A percentile compares a stretch with the other conserved stretches of the same genome.
phyloP scores from a whole-genome alignment of 1,140 invertebrate species.

The Aricia agestis region DNA sequence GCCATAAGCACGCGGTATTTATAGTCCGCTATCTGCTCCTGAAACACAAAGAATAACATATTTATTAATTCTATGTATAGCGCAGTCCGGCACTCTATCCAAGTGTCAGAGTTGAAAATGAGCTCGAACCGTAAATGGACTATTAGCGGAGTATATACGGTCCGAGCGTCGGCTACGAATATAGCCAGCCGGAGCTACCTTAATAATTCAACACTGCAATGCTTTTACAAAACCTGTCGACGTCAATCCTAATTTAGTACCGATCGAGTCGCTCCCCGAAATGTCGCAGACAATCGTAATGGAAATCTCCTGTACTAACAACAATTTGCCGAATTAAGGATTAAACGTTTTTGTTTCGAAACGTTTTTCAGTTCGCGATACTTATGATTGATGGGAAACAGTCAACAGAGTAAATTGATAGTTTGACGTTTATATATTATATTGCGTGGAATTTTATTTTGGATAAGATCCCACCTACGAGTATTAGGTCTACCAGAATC shows the following conservation, averaged over 20 bases:
- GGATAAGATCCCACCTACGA: no score
- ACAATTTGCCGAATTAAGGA: slow-evolving; percentile 20
- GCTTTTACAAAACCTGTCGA: slow-evolving; percentile 75
- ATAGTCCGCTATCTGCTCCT: not conserved
- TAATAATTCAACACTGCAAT: slow-evolving; percentile 76
- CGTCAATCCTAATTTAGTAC: slow-evolving; percentile 72
- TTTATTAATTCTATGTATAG: slow-evolving; percentile 16
- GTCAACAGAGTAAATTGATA: not conserved
- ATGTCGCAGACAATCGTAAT: slow-evolving; percentile 71
- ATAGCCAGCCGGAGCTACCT: slow-evolving; percentile 67
- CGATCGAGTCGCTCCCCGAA: slow-evolving; percentile 65
- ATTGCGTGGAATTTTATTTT: not conserved
- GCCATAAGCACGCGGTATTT: not conserved
- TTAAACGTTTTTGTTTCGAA: slow-evolving; percentile 16
- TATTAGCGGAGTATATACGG: slow-evolving; percentile 51
- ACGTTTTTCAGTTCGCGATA: not conserved
- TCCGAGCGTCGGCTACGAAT: slow-evolving; percentile 50
- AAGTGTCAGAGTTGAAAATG: slow-evolving; percentile 70
- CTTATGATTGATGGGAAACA: not conserved
- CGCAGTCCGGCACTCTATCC: slow-evolving; percentile 40
- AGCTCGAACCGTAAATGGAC: slow-evolving; percentile 59
- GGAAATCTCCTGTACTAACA: slow-evolving; percentile 58
- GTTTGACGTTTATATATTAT: no score
- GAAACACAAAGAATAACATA: slow-evolving; percentile 7
- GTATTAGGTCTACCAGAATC: no score